Conservation (phyloP, 2,888 invertebrate genomes). For the Ornithoptera alexandrae region DNA sequence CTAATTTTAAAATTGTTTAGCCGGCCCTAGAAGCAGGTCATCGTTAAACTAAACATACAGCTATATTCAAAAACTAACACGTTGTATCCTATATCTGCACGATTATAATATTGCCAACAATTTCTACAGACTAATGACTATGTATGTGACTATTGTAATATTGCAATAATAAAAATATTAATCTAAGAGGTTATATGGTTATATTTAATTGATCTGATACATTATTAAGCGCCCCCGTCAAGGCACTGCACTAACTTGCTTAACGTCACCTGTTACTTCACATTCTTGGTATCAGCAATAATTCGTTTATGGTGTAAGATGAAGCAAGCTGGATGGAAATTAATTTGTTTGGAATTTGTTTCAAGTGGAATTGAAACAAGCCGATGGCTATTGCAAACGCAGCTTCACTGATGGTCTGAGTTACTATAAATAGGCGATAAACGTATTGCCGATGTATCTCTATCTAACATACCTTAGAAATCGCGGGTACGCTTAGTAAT, state of each 20-base stretch:
- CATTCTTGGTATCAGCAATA: background rate
- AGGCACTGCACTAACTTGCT: constrained; percentile 5
- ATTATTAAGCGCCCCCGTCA: constrained; percentile 2
- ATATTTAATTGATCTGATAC: constrained; percentile 3
- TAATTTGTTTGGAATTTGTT: background rate
- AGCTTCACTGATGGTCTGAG: background rate
- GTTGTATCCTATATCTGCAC: constrained; percentile 9
- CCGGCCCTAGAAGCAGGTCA: constrained; percentile 11
- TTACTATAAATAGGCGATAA: background rate
- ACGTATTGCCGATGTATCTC: background rate
- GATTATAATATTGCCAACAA: constrained; percentile 21
- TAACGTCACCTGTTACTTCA: background rate
- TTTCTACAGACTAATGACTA: background rate
- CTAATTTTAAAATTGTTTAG: constrained; percentile 12
- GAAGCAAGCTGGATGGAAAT: constrained; percentile 4
- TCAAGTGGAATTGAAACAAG: background rate
- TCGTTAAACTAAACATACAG: background rate
- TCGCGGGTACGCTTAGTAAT: background rate
- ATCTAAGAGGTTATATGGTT: constrained; percentile 20
- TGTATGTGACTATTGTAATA: constrained; percentile 14
- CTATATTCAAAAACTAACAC: constrained; percentile 1
- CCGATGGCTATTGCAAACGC: background rate
- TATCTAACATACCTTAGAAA: background rate
- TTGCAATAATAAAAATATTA: constrained; percentile 12
- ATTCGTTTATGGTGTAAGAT: background rate